Evolutionary conservation across 2,113 vertebrate genomes (phyloP), one percentile per base, ranked within the genome.

Genomic region (Isichthys henryi): DNA sequence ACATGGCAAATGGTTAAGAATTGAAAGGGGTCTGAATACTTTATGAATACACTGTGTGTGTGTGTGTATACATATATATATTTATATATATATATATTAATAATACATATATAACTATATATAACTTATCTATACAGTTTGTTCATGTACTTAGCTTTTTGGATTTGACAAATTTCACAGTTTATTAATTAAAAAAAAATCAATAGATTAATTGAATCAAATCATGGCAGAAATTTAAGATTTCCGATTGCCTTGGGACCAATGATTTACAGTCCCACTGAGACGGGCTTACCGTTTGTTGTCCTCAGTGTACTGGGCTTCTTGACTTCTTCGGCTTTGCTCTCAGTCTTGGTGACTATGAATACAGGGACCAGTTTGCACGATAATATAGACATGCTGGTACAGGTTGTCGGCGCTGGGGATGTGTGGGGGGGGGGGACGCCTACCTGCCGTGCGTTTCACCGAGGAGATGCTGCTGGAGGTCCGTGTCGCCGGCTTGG

Each of bases 341-440:
- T 92, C 0, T 99, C 97, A 0, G 95, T 95, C 94, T 97, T 99
- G 92, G 94, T 89, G 0, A 95, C 97, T 97, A 94, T 82, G 19
- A 48, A 89, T 35, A 90, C 50, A 89, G 19, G 35, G 9, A 11
- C 6, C 27, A 19, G 86, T 35, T 56, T 8, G 31, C 31, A 27
- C 0, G 15, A 10, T 17, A 1, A 49, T 15, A 21, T 0, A 35
- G 46, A 5, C 46, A 3, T 1, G 13, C 0, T 1, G 19, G 27
- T 19, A 11, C 17, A 9, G 35, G 17, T 10, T 49, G 58, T n/a
- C 11, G 17, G 87, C 7, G 6, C 35, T 6, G 56, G 31, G 45
- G 8, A 0, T 23, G 10, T 8, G 87, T 46, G 52, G 19, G 15
- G 52, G 52, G 53, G 35, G 39, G 8, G 35, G 10, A 23, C 10